Conservation (phyloP, 1,140 invertebrate species). For the Panagrolaimus sp. region DNA sequence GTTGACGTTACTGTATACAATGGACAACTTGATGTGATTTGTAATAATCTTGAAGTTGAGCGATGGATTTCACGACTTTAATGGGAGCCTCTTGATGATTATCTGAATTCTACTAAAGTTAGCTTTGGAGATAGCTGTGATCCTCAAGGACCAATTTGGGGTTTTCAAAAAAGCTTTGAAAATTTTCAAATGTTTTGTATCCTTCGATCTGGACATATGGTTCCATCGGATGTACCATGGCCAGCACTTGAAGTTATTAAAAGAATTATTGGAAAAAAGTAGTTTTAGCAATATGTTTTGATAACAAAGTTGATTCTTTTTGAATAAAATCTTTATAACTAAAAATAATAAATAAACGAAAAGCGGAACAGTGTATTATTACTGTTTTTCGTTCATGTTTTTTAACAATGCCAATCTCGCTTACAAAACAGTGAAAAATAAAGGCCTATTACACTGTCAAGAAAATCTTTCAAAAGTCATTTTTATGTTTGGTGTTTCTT, state of each 20-base stretch:
- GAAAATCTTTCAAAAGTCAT: too few species aligned
- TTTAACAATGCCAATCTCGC: too few species aligned
- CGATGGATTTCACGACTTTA: slow-evolving; percentile 50
- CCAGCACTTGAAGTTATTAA: not conserved
- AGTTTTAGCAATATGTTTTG: too few species aligned
- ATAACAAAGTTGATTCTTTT: too few species aligned
- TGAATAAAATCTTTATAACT: too few species aligned
- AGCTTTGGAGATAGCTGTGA: slow-evolving; percentile 25
- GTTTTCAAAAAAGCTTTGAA: slow-evolving; percentile 45
- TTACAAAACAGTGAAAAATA: too few species aligned
- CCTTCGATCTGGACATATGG: slow-evolving; percentile 58
- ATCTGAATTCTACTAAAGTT: slow-evolving; percentile 31
- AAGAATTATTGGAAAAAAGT: not conserved
- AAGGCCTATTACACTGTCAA: too few species aligned
- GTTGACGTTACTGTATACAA: slow-evolving; percentile 58
- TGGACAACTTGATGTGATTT: slow-evolving; percentile 59
- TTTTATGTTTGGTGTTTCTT: too few species aligned
- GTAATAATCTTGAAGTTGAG: slow-evolving; percentile 55
- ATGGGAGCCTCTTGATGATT: slow-evolving; percentile 41
- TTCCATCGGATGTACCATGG: slow-evolving; percentile 18
- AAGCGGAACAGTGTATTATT: too few species aligned
- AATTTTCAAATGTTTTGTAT: slow-evolving; percentile 58
- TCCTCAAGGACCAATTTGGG: slow-evolving; percentile 35
- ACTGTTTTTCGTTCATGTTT: too few species aligned
- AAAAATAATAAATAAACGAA: too few species aligned